These are phyloP conservation scores for Nymphalis io DNA, from an alignment of 1,140 invertebrate genomes.

Conservation along the genomic window DNA sequence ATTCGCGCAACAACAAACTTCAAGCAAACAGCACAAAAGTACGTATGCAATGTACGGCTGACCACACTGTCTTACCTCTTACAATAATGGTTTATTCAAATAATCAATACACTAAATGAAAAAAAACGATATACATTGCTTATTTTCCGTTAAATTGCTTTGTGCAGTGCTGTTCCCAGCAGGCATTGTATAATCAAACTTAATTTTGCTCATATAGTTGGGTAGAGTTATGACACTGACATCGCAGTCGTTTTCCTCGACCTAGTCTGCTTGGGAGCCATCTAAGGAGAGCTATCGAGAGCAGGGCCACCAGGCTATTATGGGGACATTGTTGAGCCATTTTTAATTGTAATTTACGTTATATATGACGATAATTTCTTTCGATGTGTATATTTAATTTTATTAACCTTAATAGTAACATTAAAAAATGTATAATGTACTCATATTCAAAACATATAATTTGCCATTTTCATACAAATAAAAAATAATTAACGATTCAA, in stretches of 20 bases:
- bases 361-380: conserved; percentile 13
- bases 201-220: conserved; percentile 13
- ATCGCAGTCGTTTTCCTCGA: conserved; percentile 77
- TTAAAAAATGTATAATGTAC: conserved; percentile 7
- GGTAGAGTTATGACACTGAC: conserved; percentile 73
- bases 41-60: conserved; percentile 58
- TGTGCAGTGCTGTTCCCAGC: conserved; percentile 29
- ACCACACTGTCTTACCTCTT: conserved; percentile 54
- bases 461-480: not conserved
- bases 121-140: conserved; percentile 27
- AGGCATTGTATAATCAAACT: conserved; percentile 50
- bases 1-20: conserved; percentile 63
- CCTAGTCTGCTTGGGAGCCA: conserved; percentile 77
- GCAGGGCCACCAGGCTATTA: conserved; percentile 76
- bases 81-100: conserved; percentile 39
- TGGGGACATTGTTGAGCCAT: conserved; percentile 64
- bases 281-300: conserved; percentile 79
- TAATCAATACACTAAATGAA: conserved; percentile 11
- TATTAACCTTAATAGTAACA: conserved; percentile 8
- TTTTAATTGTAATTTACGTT: conserved; percentile 51
- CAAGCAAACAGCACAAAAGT: conserved; percentile 51
- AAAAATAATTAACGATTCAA: not conserved
- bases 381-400: not conserved
- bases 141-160: not conserved
- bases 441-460: not conserved